A percentile compares a stretch with the other conserved stretches of the same genome.
phyloP scores from a whole-genome alignment of 2,797 vertebrate species.

The Pagetopsis macropterus region DNA sequence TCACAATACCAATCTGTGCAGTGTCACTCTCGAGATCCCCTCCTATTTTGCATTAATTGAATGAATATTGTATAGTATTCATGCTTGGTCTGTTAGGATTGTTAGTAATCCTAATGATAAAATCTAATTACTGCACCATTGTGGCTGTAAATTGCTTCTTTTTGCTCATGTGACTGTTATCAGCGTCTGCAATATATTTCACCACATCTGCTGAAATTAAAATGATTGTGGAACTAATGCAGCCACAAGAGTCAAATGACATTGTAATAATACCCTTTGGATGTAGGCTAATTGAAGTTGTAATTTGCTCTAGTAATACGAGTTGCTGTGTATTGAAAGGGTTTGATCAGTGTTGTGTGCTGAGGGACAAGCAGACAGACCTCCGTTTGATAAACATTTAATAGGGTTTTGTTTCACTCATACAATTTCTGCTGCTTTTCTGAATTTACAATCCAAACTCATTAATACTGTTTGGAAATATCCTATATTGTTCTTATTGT shows the following conservation, averaged over 20 bases:
- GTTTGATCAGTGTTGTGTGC: constrained; percentile 56
- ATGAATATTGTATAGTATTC: constrained; percentile 71
- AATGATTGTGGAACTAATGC: constrained; percentile 83
- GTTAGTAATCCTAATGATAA: constrained; percentile 81
- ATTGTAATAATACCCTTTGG: constrained; percentile 79
- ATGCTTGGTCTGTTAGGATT: constrained; percentile 67
- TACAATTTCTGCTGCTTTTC: constrained; percentile 1
- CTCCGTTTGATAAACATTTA: constrained; percentile 34
- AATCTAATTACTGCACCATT: constrained; percentile 82
- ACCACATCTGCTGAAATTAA: constrained; percentile 77
- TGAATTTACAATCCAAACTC: constrained; percentile 11
- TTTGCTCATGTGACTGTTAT: constrained; percentile 73
- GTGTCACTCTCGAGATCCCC: constrained; percentile 50
- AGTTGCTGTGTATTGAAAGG: constrained; percentile 53
- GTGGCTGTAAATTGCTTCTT: constrained; percentile 79
- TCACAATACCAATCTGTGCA: constrained; percentile 49
- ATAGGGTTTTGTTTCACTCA: constrained; percentile 43
- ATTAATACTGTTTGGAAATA: constrained; percentile 11
- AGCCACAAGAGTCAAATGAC: constrained; percentile 81
- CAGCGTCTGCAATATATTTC: constrained; percentile 69
- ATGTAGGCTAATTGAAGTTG: constrained; percentile 77
- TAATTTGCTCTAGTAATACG: constrained; percentile 69
- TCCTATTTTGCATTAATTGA: constrained; percentile 72
- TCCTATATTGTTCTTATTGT: constrained; percentile 1
- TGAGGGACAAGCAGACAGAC: constrained; percentile 44